Percentiles rank a stretch among this genome's conserved stretches.
phyloP scores from a whole-genome alignment of 2,888 invertebrate genomes.

The Aleiodes alternator region DNA sequence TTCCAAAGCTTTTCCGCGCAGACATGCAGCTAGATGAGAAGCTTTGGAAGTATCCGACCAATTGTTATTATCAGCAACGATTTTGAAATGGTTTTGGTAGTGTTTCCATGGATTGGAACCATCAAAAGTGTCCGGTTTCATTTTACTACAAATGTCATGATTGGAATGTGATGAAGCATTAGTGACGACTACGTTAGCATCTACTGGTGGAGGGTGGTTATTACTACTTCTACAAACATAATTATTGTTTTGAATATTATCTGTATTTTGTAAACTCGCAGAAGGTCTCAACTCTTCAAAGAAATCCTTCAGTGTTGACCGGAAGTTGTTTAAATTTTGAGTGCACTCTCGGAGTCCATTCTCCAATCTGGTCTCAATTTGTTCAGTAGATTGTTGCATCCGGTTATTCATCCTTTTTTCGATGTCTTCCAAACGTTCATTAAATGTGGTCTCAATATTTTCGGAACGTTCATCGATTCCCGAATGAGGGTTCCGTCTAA shows the following conservation, averaged over 20 bases:
- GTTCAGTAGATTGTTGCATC: background rate
- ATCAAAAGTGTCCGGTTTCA: no score
- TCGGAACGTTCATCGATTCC: background rate
- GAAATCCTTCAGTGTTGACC: constrained; percentile 5
- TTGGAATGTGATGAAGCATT: background rate
- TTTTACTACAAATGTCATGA: no score
- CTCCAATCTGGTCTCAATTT: constrained; percentile 1
- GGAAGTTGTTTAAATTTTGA: background rate
- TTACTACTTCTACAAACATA: background rate
- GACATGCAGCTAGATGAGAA: background rate
- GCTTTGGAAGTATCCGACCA: background rate
- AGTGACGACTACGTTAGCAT: background rate
- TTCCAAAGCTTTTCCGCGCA: background rate
- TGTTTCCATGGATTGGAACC: no score
- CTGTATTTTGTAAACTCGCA: background rate
- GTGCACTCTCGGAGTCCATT: constrained; percentile 1
- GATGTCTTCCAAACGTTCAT: background rate
- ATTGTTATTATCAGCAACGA: background rate
- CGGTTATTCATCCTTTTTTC: background rate
- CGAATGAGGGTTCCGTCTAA: background rate
- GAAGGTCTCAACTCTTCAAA: background rate
- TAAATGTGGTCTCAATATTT: background rate
- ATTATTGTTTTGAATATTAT: background rate
- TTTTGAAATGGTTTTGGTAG: background rate
- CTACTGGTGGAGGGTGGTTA: background rate